phyloP scores from a whole-genome alignment of 2,113 vertebrate species.

The Callopanchax toddi region DNA sequence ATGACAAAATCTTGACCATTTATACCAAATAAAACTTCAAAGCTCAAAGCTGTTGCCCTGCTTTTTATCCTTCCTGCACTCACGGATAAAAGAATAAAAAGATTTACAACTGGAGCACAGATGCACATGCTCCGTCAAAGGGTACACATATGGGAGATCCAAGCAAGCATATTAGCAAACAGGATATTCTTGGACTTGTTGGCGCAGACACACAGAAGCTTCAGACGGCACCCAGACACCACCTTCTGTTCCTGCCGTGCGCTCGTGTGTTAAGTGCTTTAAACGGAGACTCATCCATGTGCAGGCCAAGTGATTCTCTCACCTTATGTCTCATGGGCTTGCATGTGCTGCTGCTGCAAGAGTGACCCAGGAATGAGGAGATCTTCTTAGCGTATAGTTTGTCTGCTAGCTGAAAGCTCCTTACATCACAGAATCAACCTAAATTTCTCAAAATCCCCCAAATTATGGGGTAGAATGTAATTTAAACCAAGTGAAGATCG shows the following conservation, averaged over 20 bases:
- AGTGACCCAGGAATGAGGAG: conserved; percentile 1
- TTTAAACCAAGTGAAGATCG: background rate
- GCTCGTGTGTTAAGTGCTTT: conserved; percentile 47
- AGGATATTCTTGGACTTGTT: conserved; percentile 68
- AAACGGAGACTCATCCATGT: conserved; percentile 37
- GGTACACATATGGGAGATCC: conserved; percentile 39
- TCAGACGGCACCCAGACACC: conserved; percentile 70
- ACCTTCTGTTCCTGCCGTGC: conserved; percentile 69
- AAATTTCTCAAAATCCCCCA: conserved; percentile 6
- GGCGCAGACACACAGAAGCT: conserved; percentile 66
- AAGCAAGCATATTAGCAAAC: conserved; percentile 59
- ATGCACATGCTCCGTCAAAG: conserved; percentile 37
- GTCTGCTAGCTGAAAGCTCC: background rate
- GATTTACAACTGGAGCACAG: conserved; percentile 15
- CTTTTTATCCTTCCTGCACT: background rate
- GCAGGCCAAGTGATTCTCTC: conserved; percentile 24
- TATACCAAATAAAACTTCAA: too few relatives aligned
- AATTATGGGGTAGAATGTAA: conserved; percentile 19
- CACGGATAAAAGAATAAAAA: conserved; percentile 1
- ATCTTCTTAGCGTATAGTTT: conserved; percentile 22
- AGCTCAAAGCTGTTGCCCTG: too few relatives aligned
- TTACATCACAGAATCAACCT: conserved; percentile 5
- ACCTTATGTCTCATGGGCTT: conserved; percentile 39
- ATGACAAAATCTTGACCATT: too few relatives aligned
- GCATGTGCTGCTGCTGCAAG: conserved; percentile 58